Evolutionary conservation across 2,797 vertebrate species (phyloP).

Genomic region (Pachyuromys duprasi): DNA sequence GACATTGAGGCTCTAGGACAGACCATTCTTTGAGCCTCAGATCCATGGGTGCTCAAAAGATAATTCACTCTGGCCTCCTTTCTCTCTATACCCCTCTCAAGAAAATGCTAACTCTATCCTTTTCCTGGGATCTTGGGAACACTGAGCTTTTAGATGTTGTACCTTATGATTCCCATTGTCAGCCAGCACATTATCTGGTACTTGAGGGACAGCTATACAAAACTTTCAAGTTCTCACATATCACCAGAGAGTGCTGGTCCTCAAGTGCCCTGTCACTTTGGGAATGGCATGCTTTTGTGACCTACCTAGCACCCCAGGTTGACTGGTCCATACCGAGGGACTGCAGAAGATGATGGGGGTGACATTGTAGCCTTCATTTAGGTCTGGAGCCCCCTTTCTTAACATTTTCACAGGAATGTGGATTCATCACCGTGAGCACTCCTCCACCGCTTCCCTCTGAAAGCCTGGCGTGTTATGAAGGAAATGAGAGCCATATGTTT

Average conservation of each 20-base stretch:
- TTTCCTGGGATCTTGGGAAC: neutral
- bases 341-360: neutral
- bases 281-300: accelerated
- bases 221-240: neutral
- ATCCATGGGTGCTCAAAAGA: neutral
- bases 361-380: neutral
- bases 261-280: neutral
- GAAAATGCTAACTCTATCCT: neutral
- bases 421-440: neutral
- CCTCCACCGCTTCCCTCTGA: constrained; percentile 58
- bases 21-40: neutral
- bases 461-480: constrained; percentile 66
- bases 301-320: neutral
- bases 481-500: constrained; percentile 80
- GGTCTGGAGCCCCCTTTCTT: neutral
- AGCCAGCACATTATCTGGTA: neutral
- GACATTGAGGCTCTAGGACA: neutral
- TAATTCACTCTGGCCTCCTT: neutral
- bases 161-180: neutral
- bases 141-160: neutral
- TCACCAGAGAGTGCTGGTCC: neutral
- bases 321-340: neutral
- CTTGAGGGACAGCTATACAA: neutral
- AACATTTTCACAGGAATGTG: constrained; percentile 26
- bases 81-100: neutral